Base-by-base conservation (phyloP, 2,888 invertebrate genomes). In the Troilus luridus region DNA sequence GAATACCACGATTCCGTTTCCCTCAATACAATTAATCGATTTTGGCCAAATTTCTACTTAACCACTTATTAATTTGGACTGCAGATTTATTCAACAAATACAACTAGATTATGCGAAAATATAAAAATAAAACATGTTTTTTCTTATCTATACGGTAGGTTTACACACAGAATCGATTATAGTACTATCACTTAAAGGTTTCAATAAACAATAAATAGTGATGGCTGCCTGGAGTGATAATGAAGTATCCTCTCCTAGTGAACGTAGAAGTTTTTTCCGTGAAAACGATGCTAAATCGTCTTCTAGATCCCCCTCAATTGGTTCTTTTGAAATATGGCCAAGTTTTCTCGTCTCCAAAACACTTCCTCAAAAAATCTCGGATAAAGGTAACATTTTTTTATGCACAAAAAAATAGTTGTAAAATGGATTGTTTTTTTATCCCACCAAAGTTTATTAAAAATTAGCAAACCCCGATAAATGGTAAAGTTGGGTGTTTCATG, bases 251-350 rank as follows among this genome's bases (percentile, higher is more conserved):
- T 88, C 92, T 62, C 91, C 92, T n/a, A 91, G 88, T 89, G 92
- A 92, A 91, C 92, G 92, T 90, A 91, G 91, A 64, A 91, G 88
- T 88, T 91, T 92, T 85, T 95, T 95, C 77, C 95, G 95, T 92
- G 95, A 94, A 89, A 94, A 94, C 92, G 94, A 94, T 77, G 94
- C 67, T n/a, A 91, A 94, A 93, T 95, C 93, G 93, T 94, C 94
- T 91, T 95, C 95, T 90, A 94, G 95, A 93, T 96, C 96, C 58
- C 95, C 95, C 17, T 95, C 96, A 72, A 94, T 95, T 91, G 95
- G 95, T 91, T 96, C 96, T n/a, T 94, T 95, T 85, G 93, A 93
- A 54, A 88, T 90, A 56, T 92, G 92, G 92, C 92, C 92, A 24
- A 88, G 90, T 24, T 91, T 93, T 24, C 89, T 93, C n/a, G 92